A percentile compares a stretch with the other conserved stretches of the same genome.
These are phyloP conservation scores for Proctacanthus coquilletti DNA, from an alignment of 1,140 invertebrate species.

Conservation along the genomic window DNA sequence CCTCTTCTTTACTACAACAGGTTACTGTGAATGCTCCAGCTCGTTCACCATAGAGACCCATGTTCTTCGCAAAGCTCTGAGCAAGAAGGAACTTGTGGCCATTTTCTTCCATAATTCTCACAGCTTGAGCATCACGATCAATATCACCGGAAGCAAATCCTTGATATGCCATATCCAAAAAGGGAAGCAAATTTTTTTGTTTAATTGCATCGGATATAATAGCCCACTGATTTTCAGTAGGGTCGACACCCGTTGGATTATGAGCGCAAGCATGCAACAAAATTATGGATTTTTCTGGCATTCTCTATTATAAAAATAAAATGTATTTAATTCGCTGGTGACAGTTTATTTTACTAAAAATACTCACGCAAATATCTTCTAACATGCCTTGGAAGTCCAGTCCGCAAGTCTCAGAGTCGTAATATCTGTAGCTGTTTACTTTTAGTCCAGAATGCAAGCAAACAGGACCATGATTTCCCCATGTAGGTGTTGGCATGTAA, in stretches of 20 bases:
- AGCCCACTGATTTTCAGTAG: slow-evolving; percentile 85
- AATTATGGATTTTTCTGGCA: slow-evolving; percentile 84
- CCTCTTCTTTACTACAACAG: slow-evolving; percentile 62
- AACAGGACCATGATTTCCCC: slow-evolving; percentile 95
- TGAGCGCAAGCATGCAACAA: slow-evolving; percentile 97
- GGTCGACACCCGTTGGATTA: slow-evolving; percentile 97
- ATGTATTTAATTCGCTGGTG: neutral
- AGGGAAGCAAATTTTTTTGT: slow-evolving; percentile 78
- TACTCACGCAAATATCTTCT: slow-evolving; percentile 78
- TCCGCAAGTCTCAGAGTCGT: slow-evolving; percentile 88
- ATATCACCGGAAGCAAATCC: slow-evolving; percentile 86
- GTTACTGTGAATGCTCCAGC: slow-evolving; percentile 84
- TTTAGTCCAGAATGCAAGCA: slow-evolving; percentile 80
- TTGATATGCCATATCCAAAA: slow-evolving; percentile 99
- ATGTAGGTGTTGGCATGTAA: slow-evolving; percentile 89
- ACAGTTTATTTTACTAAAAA: slow-evolving; percentile 5
- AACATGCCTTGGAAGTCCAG: slow-evolving; percentile 85
- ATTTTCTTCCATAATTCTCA: slow-evolving; percentile 82
- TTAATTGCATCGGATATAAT: slow-evolving; percentile 60
- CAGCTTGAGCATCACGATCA: slow-evolving; percentile 75
- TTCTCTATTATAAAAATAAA: slow-evolving; percentile 51
- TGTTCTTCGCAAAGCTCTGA: slow-evolving; percentile 98
- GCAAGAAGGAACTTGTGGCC: slow-evolving; percentile 80
- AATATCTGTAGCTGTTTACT: slow-evolving; percentile 89
- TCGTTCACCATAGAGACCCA: slow-evolving; percentile 86